Evolutionary conservation across 2,888 invertebrate genomes (phyloP).

Genomic region (Chrysolina haemoptera): DNA sequence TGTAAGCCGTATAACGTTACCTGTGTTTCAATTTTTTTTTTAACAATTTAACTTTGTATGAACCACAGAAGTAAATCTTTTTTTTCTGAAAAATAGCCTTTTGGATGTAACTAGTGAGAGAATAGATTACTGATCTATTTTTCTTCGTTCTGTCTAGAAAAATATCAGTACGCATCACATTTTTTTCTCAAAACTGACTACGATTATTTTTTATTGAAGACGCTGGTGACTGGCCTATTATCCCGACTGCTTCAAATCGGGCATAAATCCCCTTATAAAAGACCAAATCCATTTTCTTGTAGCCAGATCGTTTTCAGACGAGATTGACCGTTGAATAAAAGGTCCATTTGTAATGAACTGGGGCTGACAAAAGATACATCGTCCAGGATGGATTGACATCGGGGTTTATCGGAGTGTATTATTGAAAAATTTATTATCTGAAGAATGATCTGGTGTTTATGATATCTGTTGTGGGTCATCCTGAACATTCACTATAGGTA

Average conservation of each 20-base stretch:
- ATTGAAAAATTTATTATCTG: conserved; percentile 15
- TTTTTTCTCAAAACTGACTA: no score
- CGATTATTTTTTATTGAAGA: background rate
- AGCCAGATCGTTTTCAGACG: conserved; percentile 68
- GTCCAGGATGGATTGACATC: conserved; percentile 47
- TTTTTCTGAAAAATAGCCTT: no score
- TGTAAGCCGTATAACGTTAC: no score
- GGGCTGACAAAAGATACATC: conserved; percentile 60
- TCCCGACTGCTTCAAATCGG: conserved; percentile 52
- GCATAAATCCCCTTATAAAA: conserved; percentile 56
- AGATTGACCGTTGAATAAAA: conserved; percentile 69
- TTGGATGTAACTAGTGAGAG: no score
- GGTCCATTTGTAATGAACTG: conserved; percentile 70
- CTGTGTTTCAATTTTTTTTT: no score
- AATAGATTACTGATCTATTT: no score
- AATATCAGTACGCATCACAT: no score
- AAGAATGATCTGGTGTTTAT: background rate
- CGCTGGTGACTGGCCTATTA: conserved; percentile 34
- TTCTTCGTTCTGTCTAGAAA: no score
- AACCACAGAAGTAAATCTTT: no score
- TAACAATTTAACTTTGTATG: no score
- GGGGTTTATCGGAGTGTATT: conserved; percentile 28
- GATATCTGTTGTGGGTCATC: background rate
- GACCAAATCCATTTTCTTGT: conserved; percentile 65
- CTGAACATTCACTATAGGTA: background rate